These are phyloP conservation scores for Lagopus muta DNA, from an alignment of 2,113 vertebrate genomes.

Conservation along the genomic window DNA sequence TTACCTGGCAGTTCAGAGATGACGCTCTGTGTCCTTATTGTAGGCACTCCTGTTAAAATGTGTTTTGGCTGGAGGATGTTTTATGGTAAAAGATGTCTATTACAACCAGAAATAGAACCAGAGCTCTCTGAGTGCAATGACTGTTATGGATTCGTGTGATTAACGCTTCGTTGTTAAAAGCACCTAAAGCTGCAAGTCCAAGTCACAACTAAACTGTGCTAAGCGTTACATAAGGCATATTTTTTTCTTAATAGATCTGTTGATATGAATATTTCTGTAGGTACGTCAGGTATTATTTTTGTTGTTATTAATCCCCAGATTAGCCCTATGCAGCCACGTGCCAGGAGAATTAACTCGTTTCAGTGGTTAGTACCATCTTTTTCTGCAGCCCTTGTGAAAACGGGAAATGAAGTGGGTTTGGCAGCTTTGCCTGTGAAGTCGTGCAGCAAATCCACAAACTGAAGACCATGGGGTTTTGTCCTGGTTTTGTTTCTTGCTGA, in stretches of 20 bases:
- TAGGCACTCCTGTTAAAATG: not conserved
- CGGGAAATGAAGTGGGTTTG: constrained; percentile 27
- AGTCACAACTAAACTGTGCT: not conserved
- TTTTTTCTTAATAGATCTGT: not conserved
- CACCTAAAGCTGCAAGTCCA: not conserved
- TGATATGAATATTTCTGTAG: not conserved
- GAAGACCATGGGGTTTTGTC: constrained; percentile 36
- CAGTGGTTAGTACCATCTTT: not conserved
- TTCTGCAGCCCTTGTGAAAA: not conserved
- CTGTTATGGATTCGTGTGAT: not conserved
- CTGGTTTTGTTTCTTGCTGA: constrained; percentile 21
- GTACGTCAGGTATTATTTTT: not conserved
- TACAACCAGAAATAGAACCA: constrained; percentile 9
- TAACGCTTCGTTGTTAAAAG: constrained; percentile 39
- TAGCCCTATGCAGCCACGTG: not conserved
- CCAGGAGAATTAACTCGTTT: not conserved
- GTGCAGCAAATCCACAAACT: not conserved
- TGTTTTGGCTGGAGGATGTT: constrained; percentile 18
- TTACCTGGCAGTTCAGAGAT: not conserved
- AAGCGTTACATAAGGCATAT: not conserved
- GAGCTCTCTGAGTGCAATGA: not conserved
- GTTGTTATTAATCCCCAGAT: not conserved
- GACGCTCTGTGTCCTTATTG: not conserved
- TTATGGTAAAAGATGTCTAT: not conserved
- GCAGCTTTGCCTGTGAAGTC: not conserved